These are phyloP conservation scores for Coptodon rendalli DNA, from an alignment of 2,113 vertebrate genomes.

Conservation along the genomic window DNA sequence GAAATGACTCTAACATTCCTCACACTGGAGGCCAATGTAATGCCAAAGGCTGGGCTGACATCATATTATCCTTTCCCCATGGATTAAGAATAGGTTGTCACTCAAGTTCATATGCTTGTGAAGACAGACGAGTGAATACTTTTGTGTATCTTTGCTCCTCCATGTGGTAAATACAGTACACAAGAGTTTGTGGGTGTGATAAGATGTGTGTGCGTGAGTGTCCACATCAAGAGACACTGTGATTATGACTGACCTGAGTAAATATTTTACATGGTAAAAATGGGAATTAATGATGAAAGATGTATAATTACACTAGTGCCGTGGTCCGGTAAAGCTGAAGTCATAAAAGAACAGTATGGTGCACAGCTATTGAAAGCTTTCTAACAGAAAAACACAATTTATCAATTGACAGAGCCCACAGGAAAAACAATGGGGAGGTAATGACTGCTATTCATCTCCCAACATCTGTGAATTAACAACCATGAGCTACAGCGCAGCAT, in stretches of 20 bases:
- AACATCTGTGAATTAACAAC: slow-evolving; percentile 9
- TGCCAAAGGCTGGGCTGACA: not conserved
- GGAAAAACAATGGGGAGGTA: not conserved
- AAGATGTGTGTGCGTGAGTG: not conserved
- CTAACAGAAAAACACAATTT: not conserved
- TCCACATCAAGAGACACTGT: slow-evolving; percentile 22
- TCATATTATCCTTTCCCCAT: not conserved
- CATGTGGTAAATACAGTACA: not conserved
- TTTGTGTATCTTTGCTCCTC: not conserved
- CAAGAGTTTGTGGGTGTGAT: not conserved
- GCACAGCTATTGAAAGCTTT: not conserved
- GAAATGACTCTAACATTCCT: not conserved
- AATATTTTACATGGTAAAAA: slow-evolving; percentile 50
- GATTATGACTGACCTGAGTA: slow-evolving; percentile 51
- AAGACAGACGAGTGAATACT: not conserved
- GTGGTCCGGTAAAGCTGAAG: not conserved
- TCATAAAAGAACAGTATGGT: slow-evolving; percentile 12
- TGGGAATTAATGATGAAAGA: slow-evolving; percentile 22
- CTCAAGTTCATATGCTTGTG: not conserved
- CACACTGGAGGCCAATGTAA: not conserved
- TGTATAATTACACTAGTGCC: slow-evolving; percentile 33
- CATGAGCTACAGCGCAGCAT: not conserved
- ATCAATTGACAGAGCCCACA: not conserved
- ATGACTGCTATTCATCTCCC: not conserved
- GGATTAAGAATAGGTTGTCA: not conserved